These are phyloP conservation scores for Mythimna impura DNA, from an alignment of 2,888 invertebrate species.

Conservation along the genomic window DNA sequence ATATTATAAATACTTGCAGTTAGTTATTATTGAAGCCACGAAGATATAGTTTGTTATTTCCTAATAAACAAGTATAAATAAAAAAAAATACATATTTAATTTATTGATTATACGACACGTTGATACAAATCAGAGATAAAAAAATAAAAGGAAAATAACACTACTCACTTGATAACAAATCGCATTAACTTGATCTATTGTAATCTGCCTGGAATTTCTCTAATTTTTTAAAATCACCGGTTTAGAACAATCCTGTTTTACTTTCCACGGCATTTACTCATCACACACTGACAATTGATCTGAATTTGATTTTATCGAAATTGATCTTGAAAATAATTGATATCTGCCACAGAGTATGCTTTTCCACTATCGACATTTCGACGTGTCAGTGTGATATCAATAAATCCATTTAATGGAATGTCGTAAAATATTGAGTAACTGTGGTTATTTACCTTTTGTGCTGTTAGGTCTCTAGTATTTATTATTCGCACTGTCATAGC, in stretches of 20 bases:
- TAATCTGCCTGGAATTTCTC: neutral
- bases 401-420: slow-evolving; percentile 30
- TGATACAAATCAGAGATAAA: neutral
- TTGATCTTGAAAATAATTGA: slow-evolving; percentile 46
- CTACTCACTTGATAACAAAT: slow-evolving; percentile 2
- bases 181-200: neutral
- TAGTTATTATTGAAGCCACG: too few species aligned
- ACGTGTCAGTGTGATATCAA: slow-evolving; percentile 42
- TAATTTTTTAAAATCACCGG: neutral
- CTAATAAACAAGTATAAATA: too few species aligned
- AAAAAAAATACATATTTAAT: neutral
- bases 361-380: slow-evolving; percentile 31
- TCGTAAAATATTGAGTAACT: slow-evolving; percentile 31
- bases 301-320: slow-evolving; percentile 39
- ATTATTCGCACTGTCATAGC: neutral
- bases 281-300: slow-evolving; percentile 9
- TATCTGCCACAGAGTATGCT: slow-evolving; percentile 8
- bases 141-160: neutral
- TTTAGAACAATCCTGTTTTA: neutral
- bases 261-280: slow-evolving; percentile 1
- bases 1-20: too few species aligned
- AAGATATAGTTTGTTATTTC: too few species aligned
- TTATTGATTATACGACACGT: neutral
- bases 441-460: slow-evolving; percentile 19
- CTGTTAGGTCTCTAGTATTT: slow-evolving; percentile 11